A percentile compares a stretch with the other conserved stretches of the same genome.
These are phyloP conservation scores for Rallus limicola DNA, from an alignment of 2,113 vertebrate genomes.

Conservation along the genomic window DNA sequence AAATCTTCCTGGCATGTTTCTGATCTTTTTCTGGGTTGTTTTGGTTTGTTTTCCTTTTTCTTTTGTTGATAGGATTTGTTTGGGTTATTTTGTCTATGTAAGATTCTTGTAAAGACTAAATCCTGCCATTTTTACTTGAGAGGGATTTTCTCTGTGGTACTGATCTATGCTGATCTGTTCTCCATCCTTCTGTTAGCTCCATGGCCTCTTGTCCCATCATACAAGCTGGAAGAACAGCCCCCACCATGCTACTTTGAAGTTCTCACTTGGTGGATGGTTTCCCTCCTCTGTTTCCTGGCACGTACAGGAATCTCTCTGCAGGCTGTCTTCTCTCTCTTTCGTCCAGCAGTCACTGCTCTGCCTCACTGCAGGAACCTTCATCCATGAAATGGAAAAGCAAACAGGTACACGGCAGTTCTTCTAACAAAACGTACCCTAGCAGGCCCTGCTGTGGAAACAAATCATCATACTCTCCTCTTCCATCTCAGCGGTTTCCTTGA, in stretches of 20 bases:
- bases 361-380: background rate
- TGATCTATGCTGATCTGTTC: background rate
- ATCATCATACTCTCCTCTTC: background rate
- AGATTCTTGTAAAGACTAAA: background rate
- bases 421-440: background rate
- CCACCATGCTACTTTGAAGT: background rate
- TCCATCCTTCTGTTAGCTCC: background rate
- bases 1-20: background rate
- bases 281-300: background rate
- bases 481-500: background rate
- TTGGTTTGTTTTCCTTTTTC: background rate
- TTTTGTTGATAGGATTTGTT: background rate
- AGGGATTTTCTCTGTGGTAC: background rate
- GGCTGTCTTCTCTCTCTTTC: background rate
- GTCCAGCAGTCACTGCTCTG: background rate
- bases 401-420: background rate
- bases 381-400: background rate
- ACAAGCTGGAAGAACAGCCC: background rate
- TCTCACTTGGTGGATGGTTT: background rate
- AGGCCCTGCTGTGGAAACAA: background rate
- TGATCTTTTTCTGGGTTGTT: background rate
- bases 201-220: background rate
- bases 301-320: background rate
- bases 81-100: background rate
- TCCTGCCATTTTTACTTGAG: background rate